Conservation (phyloP, 2,113 vertebrate genomes). For the Cygnus buccinator region DNA sequence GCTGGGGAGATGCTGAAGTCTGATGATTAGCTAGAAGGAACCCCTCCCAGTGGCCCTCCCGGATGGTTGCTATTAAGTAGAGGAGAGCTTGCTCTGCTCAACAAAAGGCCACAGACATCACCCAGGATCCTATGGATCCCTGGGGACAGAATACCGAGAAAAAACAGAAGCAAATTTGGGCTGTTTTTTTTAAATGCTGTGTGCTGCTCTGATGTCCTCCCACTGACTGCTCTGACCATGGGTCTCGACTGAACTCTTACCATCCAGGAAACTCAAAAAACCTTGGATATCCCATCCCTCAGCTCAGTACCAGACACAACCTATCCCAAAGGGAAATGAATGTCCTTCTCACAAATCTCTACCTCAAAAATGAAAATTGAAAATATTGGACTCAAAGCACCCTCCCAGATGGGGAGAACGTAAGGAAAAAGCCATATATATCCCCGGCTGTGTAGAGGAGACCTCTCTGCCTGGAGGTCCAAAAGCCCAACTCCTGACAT, state of each 20-base stretch:
- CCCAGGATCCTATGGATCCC: neutral
- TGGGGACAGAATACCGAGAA: neutral
- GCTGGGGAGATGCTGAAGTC: neutral
- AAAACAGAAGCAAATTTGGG: neutral
- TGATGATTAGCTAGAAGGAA: neutral
- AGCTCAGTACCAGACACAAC: neutral
- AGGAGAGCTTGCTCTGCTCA: neutral
- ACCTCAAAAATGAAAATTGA: neutral
- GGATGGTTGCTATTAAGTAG: neutral
- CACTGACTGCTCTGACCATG: fast-evolving
- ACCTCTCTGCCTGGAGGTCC: neutral
- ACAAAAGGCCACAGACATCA: neutral
- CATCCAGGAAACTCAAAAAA: neutral
- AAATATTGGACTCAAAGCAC: neutral
- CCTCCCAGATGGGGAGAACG: neutral
- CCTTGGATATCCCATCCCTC: neutral
- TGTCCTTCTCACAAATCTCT: neutral
- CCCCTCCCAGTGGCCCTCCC: neutral
- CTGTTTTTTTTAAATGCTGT: neutral
- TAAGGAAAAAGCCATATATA: neutral
- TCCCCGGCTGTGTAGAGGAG: neutral
- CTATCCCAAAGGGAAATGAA: neutral
- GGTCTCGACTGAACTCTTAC: neutral
- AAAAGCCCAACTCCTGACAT: neutral
- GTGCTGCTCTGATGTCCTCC: neutral